These are phyloP conservation scores for Brachyopa scutellaris DNA, from an alignment of 2,888 invertebrate genomes.

Conservation along the genomic window DNA sequence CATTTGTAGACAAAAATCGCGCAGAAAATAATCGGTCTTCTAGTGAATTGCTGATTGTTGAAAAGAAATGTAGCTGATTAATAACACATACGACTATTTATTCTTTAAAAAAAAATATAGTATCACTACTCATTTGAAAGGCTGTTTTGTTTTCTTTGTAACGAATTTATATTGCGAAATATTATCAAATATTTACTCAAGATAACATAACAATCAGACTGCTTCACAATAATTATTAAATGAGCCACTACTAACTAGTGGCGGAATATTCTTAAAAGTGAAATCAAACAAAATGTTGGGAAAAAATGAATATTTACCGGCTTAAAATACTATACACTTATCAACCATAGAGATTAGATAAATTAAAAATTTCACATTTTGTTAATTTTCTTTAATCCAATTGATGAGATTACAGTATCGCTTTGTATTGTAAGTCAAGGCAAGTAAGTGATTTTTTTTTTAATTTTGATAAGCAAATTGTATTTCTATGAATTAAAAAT, in stretches of 20 bases:
- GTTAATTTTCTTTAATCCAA: constrained; percentile 11
- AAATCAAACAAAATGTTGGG: background rate
- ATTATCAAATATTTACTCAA: constrained; percentile 29
- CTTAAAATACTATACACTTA: constrained; percentile 16
- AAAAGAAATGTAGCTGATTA: background rate
- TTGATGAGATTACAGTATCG: constrained; percentile 12
- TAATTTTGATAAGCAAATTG: background rate
- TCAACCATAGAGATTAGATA: constrained; percentile 16
- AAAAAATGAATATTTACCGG: constrained; percentile 7
- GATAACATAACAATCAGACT: constrained; percentile 34
- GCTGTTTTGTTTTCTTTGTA: constrained; percentile 3
- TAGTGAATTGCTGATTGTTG: no score
- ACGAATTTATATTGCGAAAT: constrained; percentile 39
- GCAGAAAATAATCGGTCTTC: no score
- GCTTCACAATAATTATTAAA: background rate
- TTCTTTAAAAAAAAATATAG: background rate
- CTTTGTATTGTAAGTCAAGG: constrained; percentile 6
- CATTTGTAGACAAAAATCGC: background rate
- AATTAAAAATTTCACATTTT: constrained; percentile 3
- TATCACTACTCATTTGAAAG: constrained; percentile 1
- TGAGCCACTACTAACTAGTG: background rate
- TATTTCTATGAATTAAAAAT: no score
- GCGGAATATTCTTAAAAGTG: background rate
- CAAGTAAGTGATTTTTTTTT: background rate
- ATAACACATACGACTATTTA: background rate